Evolutionary conservation across 1,140 invertebrate species (phyloP), one percentile per base, ranked within the genome.

Genomic region (Pogonomyrmex californicus): DNA sequence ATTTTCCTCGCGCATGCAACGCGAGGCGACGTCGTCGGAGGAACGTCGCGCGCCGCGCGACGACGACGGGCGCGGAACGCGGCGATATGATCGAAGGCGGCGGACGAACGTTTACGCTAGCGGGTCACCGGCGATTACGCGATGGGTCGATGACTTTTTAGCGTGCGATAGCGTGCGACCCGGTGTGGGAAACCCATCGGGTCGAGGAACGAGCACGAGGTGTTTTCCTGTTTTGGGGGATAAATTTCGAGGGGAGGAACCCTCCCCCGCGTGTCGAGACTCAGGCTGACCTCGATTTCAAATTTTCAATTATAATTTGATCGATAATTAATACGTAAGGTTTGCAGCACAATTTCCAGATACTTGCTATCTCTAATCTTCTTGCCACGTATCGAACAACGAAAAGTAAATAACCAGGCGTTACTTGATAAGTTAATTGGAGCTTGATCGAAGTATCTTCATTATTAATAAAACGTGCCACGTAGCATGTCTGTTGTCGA

Each of bases 131-230:
- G 47, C 47, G 77, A 70, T 81, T 56, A 49, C 51, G 12, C 71
- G 54, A 62, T 38, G 36, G 79, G 68, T 83, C 79, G 79, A 83
- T 75, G 79, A 83, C 79, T 83, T 83, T 83, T 83, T 83, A 83
- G 36, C 44, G 47, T 33, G 41, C 66, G 65, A 82, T 71, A 73
- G 49, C 49, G 49, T 54, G 68, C 68, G 23, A 23, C 23, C 23
- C 23, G 23, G 23, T 23, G 23, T 23, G 23, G 23, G 23, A 23
- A 23, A 23, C 23, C 23, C n/a, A 58, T 6, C 30, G 47, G 30
- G n/a, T 47, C 23, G 30, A 44, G 41, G 14, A 77, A 38, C 30
- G 56, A 23, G 23, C 23, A 23, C 23, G 23, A 23, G 23, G 23
- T 23, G 23, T 23, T 23, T 23, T 23, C 23, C 44, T 6, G 38